Evolutionary conservation across 2,888 invertebrate species (phyloP), one percentile per base, ranked within the genome.

Genomic region (Choreutis nemorana): DNA sequence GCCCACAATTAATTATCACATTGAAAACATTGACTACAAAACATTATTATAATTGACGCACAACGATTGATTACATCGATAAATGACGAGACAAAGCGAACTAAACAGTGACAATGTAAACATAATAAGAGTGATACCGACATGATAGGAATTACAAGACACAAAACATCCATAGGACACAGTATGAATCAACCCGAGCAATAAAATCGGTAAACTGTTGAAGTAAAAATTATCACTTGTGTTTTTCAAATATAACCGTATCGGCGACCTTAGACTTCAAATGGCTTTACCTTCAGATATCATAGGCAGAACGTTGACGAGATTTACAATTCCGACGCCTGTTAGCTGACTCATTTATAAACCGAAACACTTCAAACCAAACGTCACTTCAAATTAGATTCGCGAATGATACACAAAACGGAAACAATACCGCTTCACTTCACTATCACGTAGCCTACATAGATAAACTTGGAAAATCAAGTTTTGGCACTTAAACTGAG

Each of bases 321-420:
- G 59, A 64, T 65, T 77, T 51, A 77, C 70, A 58, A 77, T 75
- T 49, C 77, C 77, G 56, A 73, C 78, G 65, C 72, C 68, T 59
- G 75, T 67, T 67, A 75, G 56, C 56, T 77, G 78, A 78, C 75
- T 78, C 78, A 78, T 78, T 77, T 77, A n/a, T n/a, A n/a, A n/a
- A 77, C 72, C 53, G 65, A 67, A 68, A 64, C 56, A 61, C 52
- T 46, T 33, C 43, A 37, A 51, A 36, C 51, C 48, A 37, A 47
- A 40, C 44, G 47, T 40, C 42, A 55, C 54, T 62, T 60, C 53
- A 51, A 50, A 48, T 43, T 46, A 44, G 48, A 45, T 43, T 41
- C 46, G 48, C 41, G 28, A 46, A 48, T n/a, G 50, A 42, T 32
- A 45, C 50, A 52, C 50, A 45, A 50, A 48, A 47, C 44, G 42